Percentiles rank a stretch among this genome's conserved stretches.
phyloP scores from a whole-genome alignment of 2,888 invertebrate genomes.

The Pristionchus mayeri region DNA sequence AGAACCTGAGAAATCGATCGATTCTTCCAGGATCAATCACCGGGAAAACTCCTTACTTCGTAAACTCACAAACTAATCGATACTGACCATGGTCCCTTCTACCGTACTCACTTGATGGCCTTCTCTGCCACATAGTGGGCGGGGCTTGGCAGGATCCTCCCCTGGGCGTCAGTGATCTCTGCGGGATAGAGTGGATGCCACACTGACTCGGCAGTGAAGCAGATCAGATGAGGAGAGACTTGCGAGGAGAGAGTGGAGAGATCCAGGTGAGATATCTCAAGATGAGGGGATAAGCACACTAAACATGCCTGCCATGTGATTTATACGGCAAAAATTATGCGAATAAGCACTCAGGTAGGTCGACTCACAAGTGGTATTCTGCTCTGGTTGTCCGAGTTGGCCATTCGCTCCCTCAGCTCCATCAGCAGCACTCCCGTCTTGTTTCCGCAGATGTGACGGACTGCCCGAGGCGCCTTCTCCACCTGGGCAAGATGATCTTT shows the following conservation, averaged over 20 bases:
- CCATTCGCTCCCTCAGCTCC: slow-evolving; percentile 71
- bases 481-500: not conserved
- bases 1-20: slow-evolving; percentile 58
- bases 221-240: slow-evolving; percentile 72
- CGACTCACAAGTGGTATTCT: slow-evolving; percentile 67
- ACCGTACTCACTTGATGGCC: slow-evolving; percentile 63
- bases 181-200: slow-evolving; percentile 75
- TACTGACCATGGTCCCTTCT: too few species aligned
- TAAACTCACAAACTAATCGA: too few species aligned
- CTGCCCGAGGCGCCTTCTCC: slow-evolving; percentile 50
- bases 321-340: too few species aligned
- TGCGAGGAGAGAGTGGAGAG: slow-evolving; percentile 55
- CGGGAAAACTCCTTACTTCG: too few species aligned
- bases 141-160: slow-evolving; percentile 64
- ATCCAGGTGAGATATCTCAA: slow-evolving; percentile 57
- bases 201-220: slow-evolving; percentile 74
- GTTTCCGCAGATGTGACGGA: slow-evolving; percentile 70
- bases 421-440: slow-evolving; percentile 72
- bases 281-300: not conserved
- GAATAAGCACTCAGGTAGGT: not conserved
- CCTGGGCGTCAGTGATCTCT: slow-evolving; percentile 59
- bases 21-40: too few species aligned
- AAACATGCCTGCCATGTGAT: too few species aligned
- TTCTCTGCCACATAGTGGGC: slow-evolving; percentile 69
- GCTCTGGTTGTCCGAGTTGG: slow-evolving; percentile 54